Evolutionary conservation across 2,888 invertebrate species (phyloP).

Genomic region (Rhagonycha fulva): DNA sequence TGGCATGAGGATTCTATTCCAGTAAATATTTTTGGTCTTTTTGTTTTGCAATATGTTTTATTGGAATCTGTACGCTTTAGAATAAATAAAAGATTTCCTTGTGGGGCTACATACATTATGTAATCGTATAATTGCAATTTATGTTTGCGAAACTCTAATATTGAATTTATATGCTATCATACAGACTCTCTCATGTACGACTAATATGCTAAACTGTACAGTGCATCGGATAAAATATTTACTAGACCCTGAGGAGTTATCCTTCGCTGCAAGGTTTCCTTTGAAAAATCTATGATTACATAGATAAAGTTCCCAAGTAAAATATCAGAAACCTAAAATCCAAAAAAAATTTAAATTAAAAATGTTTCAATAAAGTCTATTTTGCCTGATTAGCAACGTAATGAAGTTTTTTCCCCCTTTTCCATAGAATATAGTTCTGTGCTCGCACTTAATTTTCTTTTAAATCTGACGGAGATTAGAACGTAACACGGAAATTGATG

Average conservation of each 20-base stretch:
- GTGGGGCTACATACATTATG: too few species aligned
- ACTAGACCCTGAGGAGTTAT: not conserved
- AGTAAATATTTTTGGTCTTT: too few species aligned
- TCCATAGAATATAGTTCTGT: not conserved
- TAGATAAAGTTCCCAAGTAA: not conserved
- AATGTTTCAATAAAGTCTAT: not conserved
- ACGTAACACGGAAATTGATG: constrained; percentile 12
- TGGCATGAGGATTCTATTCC: too few species aligned
- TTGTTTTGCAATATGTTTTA: too few species aligned
- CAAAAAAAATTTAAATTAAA: not conserved
- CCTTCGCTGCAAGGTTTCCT: not conserved
- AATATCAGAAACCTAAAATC: not conserved
- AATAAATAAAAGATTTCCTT: not conserved
- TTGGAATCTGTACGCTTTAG: not conserved
- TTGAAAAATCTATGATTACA: not conserved
- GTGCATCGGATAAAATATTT: not conserved
- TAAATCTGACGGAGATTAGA: constrained; percentile 10
- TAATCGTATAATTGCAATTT: not conserved
- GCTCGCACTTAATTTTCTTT: constrained; percentile 6
- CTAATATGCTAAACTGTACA: not conserved
- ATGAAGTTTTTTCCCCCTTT: not conserved
- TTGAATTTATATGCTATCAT: not conserved
- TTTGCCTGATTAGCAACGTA: not conserved
- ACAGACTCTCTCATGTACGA: not conserved
- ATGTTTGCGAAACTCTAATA: not conserved